Evolutionary conservation across 30 jellyfish, hydroid and myxozoan genomes (phyloP).

Genomic region (Aurelia coerulea): DNA sequence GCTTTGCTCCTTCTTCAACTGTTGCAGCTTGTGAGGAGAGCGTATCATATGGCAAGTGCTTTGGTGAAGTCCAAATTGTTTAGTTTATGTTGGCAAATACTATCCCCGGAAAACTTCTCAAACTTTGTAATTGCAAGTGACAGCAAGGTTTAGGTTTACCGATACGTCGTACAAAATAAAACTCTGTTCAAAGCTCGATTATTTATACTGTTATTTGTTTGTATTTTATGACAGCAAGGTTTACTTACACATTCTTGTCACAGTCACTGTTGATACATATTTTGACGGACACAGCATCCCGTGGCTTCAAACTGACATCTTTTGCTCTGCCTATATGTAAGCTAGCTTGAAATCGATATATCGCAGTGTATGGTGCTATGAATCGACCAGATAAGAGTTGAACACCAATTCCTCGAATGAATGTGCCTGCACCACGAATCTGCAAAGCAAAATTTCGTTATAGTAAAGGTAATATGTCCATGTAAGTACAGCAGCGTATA

Average conservation of each 20-base stretch:
- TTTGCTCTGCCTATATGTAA: conserved; percentile 70
- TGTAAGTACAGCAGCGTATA: neutral
- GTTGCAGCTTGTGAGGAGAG: no score
- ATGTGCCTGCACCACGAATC: conserved; percentile 70
- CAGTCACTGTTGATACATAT: conserved; percentile 80
- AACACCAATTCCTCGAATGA: conserved; percentile 77
- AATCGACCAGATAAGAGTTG: conserved; percentile 65
- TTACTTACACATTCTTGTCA: conserved; percentile 68
- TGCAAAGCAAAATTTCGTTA: neutral
- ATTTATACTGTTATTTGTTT: no score
- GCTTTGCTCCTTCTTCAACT: no score
- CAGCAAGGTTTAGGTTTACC: neutral
- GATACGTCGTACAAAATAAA: no score
- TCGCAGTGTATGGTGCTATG: conserved; percentile 79
- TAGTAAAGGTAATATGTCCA: neutral
- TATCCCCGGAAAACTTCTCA: no score
- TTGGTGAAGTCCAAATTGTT: no score
- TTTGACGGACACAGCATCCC: conserved; percentile 56
- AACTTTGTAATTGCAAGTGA: neutral
- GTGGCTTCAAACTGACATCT: conserved; percentile 70
- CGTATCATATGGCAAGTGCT: no score
- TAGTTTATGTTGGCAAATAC: no score
- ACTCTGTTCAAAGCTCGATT: no score
- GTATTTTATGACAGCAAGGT: no score
- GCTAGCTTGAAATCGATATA: conserved; percentile 74